Conservation (phyloP, 2,113 vertebrate species). For the Pitta sordida region DNA sequence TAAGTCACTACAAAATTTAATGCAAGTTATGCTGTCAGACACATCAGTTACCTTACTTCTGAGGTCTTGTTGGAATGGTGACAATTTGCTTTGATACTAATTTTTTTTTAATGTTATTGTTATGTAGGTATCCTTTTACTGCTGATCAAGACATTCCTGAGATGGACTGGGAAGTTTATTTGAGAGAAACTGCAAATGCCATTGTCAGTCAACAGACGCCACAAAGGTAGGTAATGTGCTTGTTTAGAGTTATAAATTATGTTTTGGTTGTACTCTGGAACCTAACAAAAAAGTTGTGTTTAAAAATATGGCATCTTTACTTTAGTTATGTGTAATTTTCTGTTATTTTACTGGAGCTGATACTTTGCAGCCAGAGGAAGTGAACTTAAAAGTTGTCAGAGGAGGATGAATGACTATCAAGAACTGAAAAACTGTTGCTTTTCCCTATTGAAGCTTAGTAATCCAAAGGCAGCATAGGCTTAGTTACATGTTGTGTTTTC, state of each 20-base stretch:
- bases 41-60: not conserved
- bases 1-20: conserved; percentile 70
- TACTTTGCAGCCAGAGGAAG: not conserved
- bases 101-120: no score
- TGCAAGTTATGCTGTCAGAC: not conserved
- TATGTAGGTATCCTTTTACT: conserved; percentile 88
- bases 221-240: conserved; percentile 77
- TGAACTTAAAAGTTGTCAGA: not conserved
- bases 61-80: not conserved
- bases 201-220: conserved; percentile 93
- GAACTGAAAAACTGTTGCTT: not conserved
- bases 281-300: not conserved
- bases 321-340: not conserved
- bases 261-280: not conserved
- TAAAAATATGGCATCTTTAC: not conserved
- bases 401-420: not conserved
- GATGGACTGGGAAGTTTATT: conserved; percentile 96
- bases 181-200: conserved; percentile 92
- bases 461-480: not conserved
- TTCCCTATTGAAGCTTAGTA: not conserved
- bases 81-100: not conserved
- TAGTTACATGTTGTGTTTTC: not conserved
- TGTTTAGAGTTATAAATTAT: not conserved
- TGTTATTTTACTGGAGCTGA: not conserved
- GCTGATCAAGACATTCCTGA: conserved; percentile 91